Evolutionary conservation across 2,888 invertebrate genomes (phyloP).

Genomic region (Scrobipalpa costella): DNA sequence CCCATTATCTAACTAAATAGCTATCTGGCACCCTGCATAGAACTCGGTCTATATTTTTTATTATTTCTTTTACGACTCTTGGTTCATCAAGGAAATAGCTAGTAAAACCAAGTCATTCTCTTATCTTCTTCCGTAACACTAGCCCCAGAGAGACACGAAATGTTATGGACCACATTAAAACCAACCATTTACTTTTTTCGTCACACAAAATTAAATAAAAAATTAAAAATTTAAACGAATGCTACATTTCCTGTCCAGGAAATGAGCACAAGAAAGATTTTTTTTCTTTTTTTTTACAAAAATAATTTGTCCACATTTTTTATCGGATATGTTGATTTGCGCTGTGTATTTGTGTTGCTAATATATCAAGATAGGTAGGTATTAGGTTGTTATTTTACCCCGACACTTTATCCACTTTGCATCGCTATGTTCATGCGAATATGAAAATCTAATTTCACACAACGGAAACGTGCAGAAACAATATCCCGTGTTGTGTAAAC

Average conservation of each 20-base stretch:
- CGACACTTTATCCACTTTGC: background rate
- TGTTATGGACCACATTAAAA: slow-evolving; percentile 5
- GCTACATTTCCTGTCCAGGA: too few species aligned
- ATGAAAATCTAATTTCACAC: slow-evolving; percentile 12
- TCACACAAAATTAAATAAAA: background rate
- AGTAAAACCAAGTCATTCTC: background rate
- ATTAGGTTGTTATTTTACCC: background rate
- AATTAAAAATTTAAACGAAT: too few species aligned
- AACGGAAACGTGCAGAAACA: slow-evolving; percentile 15
- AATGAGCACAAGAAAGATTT: too few species aligned
- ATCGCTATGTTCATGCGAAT: background rate
- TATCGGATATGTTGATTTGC: too few species aligned
- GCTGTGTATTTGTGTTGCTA: too few species aligned
- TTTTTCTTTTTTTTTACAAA: too few species aligned
- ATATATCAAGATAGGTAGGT: too few species aligned
- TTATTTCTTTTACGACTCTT: background rate
- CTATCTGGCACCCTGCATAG: too few species aligned
- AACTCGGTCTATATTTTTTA: background rate
- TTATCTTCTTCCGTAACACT: slow-evolving; percentile 10
- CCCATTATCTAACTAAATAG: too few species aligned
- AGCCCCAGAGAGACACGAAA: background rate
- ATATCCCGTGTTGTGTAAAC: slow-evolving; percentile 18
- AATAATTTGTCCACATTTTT: too few species aligned
- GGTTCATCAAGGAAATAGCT: slow-evolving; percentile 11
- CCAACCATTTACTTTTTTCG: background rate